These are phyloP conservation scores for Eulemur albifrons DNA, from an alignment of 2,797 vertebrate genomes.

Conservation along the genomic window DNA sequence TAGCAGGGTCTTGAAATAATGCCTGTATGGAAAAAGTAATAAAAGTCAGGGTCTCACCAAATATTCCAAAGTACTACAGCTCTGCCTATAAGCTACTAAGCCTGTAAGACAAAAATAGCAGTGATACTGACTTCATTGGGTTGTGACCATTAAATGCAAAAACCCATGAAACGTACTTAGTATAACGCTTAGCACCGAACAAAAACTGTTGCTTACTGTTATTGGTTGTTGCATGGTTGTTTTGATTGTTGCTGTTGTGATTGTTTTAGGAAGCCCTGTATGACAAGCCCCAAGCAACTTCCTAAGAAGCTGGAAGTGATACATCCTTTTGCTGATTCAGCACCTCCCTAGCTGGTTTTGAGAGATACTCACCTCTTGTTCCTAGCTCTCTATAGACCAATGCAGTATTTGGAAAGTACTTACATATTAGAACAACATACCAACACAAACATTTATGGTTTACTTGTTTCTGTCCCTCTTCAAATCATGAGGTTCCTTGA, in stretches of 20 bases:
- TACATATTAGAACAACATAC: neutral
- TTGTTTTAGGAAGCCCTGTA: neutral
- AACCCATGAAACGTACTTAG: neutral
- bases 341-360: neutral
- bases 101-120: neutral
- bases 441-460: neutral
- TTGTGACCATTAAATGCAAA: neutral
- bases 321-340: neutral
- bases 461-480: neutral
- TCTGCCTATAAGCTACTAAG: neutral
- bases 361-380: neutral
- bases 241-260: neutral
- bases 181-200: neutral
- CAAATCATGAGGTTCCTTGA: neutral
- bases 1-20: neutral
- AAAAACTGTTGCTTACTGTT: neutral
- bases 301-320: neutral
- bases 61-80: neutral
- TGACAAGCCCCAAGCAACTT: neutral
- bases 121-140: fast-evolving
- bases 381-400: neutral
- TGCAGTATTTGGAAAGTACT: neutral
- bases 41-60: neutral
- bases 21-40: neutral
- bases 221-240: neutral